These are phyloP conservation scores for Euura lappo DNA, from an alignment of 1,140 invertebrate species.

Conservation along the genomic window DNA sequence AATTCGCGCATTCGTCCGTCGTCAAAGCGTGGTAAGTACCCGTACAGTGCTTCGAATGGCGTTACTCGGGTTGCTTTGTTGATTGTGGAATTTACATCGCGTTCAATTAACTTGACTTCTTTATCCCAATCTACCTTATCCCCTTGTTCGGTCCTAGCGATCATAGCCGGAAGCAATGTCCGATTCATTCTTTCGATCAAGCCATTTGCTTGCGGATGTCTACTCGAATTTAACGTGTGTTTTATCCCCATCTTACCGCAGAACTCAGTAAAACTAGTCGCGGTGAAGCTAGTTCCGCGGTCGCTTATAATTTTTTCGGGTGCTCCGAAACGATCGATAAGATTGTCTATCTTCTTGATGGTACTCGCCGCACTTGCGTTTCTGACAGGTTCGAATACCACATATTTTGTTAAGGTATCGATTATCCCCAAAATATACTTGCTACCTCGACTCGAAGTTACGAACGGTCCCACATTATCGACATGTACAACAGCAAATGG, in stretches of 20 bases:
- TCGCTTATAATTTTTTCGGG: constrained; percentile 26
- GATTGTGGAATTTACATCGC: constrained; percentile 23
- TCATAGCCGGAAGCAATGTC: constrained; percentile 19
- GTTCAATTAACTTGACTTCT: constrained; percentile 21
- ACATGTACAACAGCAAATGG: constrained; percentile 26
- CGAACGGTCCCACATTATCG: constrained; percentile 27
- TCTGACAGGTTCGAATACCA: constrained; percentile 11
- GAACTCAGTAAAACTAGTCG: constrained; percentile 26
- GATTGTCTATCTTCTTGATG: constrained; percentile 15
- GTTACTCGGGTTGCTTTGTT: constrained; percentile 23
- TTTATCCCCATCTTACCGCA: constrained; percentile 32
- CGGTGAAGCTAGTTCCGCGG: constrained; percentile 19
- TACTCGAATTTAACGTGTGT: constrained; percentile 34
- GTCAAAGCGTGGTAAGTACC: constrained; percentile 25
- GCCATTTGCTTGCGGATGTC: constrained; percentile 35
- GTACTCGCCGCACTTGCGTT: not conserved
- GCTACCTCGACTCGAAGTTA: constrained; percentile 13
- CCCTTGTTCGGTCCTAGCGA: not conserved
- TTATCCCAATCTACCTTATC: constrained; percentile 21
- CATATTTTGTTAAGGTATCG: constrained; percentile 25
- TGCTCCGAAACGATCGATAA: constrained; percentile 23
- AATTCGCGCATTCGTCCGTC: constrained; percentile 19
- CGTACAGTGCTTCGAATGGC: constrained; percentile 26
- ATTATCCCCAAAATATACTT: constrained; percentile 24
- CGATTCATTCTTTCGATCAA: constrained; percentile 28